A percentile compares a stretch with the other conserved stretches of the same genome.
These are phyloP conservation scores for Lithophane semibrunnea DNA, from an alignment of 2,888 invertebrate genomes.

Conservation along the genomic window DNA sequence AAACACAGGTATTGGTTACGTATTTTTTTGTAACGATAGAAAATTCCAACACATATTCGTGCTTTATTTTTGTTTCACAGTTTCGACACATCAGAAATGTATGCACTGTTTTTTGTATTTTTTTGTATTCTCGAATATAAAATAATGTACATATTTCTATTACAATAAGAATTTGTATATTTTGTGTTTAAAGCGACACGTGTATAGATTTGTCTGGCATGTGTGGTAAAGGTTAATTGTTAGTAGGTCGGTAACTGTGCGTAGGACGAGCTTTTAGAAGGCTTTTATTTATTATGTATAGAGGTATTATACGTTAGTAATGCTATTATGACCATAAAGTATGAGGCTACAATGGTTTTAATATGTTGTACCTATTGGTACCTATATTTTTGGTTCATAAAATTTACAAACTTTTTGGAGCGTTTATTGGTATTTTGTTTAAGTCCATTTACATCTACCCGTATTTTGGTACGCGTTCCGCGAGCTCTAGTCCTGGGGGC, in stretches of 20 bases:
- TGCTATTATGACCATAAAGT: conserved; percentile 9
- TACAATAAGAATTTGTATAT: neutral
- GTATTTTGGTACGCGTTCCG: too few relatives aligned
- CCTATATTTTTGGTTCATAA: neutral
- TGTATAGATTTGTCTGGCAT: conserved; percentile 32
- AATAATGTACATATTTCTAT: neutral
- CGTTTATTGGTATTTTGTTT: neutral
- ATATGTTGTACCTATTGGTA: neutral
- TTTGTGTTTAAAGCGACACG: conserved; percentile 20
- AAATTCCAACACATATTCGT: neutral
- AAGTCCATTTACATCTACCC: too few relatives aligned
- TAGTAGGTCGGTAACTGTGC: conserved; percentile 23
- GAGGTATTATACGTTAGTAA: conserved; percentile 13
- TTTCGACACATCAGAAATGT: neutral
- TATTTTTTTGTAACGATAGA: neutral
- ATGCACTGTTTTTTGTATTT: neutral
- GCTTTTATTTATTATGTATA: conserved; percentile 32
- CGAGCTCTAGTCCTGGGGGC: too few relatives aligned
- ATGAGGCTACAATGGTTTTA: conserved; percentile 15
- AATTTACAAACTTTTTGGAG: neutral
- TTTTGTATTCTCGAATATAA: neutral
- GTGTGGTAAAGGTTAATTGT: conserved; percentile 49
- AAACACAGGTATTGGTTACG: neutral
- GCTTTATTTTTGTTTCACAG: neutral
- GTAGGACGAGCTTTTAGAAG: conserved; percentile 50